Evolutionary conservation across 1,140 invertebrate genomes (phyloP).

Genomic region (Drosophila lini): DNA sequence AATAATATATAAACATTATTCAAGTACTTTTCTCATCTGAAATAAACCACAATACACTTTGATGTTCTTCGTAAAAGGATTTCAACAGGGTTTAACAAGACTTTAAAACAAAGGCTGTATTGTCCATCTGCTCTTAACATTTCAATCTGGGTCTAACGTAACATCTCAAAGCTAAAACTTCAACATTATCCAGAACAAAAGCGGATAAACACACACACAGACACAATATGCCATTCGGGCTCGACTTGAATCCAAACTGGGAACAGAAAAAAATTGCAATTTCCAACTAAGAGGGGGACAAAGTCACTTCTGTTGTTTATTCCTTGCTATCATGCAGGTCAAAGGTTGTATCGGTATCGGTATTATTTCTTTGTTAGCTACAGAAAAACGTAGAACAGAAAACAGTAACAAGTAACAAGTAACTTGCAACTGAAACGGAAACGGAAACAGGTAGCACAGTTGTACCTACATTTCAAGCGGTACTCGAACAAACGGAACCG

Average conservation of each 20-base stretch:
- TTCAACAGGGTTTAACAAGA: background rate
- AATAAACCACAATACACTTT: background rate
- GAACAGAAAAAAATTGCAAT: conserved; percentile 32
- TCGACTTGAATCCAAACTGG: conserved; percentile 13
- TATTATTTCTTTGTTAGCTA: conserved; percentile 58
- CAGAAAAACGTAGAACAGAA: conserved; percentile 7
- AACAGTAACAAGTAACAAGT: background rate
- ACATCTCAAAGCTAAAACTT: conserved; percentile 39
- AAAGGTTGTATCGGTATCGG: conserved; percentile 35
- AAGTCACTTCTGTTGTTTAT: conserved; percentile 22
- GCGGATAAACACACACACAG: conserved; percentile 12
- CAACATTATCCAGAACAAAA: conserved; percentile 26
- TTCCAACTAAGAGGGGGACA: conserved; percentile 20
- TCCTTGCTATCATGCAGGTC: conserved; percentile 55
- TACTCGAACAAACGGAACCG: conserved; percentile 39
- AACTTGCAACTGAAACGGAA: conserved; percentile 8
- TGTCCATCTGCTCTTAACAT: conserved; percentile 1
- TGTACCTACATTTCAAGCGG: conserved; percentile 29
- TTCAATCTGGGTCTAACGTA: conserved; percentile 10
- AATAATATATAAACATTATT: background rate
- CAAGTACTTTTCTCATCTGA: background rate
- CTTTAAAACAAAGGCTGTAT: conserved; percentile 5
- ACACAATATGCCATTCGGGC: conserved; percentile 19
- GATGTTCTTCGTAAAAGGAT: background rate
- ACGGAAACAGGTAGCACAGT: conserved; percentile 3